Base-by-base conservation (phyloP, 1,140 invertebrate genomes). In the Coelopa frigida region DNA sequence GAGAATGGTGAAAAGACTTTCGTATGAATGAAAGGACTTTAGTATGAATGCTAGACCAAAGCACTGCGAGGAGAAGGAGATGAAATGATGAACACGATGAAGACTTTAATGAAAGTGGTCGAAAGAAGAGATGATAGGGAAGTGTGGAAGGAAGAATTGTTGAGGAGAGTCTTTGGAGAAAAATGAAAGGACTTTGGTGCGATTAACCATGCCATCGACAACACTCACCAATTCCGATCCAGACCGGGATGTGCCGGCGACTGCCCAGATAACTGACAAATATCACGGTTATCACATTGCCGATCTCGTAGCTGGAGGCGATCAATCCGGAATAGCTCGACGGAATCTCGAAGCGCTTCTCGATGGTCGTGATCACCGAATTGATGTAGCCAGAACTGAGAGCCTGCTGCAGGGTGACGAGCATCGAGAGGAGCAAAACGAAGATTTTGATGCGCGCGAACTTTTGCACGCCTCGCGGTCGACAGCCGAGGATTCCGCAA, bases 291-390 rank as follows among this genome's bases (percentile, higher is more conserved):
- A 93, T 86, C 43, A 95, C 85, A 72, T 94, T 94, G 54, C 93
- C 92, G 58, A 95, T 90, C 78, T 96, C 93, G 70, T 94, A 94
- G 46, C 89, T 91, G 54, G 89, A 93, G 26, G 90, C 91, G 46
- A 96, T 88, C 51, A 94, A 77, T 21, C 92, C 92, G 24, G 89
- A 92, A 41, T 92, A 82, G 62, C 87, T 88, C 64, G 90, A 94
- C 32, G 90, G 89, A 58, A 96, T 94, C 72, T 95, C 90, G 68
- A 95, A 96, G 48, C 93, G 81, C 71, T 94, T 94, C 74, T 96
- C 93, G 57, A 96, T 94, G 15, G 92, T 96, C 43, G 92, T 95
- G 63, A 96, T 94, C 63, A 96, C 92, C 72, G 89, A 92, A 74
- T 91, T 92, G 51, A 91, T 89, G 68, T 92, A 92, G 41, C 88